Conservation (phyloP, 2,113 vertebrate genomes). For the Centropus unirufus region DNA sequence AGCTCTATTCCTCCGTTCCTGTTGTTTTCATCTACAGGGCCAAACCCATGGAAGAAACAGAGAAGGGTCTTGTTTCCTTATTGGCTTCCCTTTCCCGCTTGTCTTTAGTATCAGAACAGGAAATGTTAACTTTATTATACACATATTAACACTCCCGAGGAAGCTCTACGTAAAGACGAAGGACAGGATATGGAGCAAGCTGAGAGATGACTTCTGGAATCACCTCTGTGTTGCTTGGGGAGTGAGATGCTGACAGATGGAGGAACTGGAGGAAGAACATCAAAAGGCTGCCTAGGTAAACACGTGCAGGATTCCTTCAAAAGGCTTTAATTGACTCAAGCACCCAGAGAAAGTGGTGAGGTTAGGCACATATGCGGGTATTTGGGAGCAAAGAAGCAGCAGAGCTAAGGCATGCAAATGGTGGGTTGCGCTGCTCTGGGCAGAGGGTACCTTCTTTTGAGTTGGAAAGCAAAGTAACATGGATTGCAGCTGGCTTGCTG, state of each 20-base stretch:
- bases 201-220: slow-evolving; percentile 19
- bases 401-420: neutral
- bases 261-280: slow-evolving; percentile 3
- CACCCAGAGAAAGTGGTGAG: neutral
- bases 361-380: neutral
- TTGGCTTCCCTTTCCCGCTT: neutral
- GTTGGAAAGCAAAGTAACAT: neutral
- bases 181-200: neutral
- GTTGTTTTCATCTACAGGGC: neutral
- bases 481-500: neutral
- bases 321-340: slow-evolving; percentile 19
- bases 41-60: neutral
- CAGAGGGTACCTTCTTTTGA: neutral
- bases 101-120: slow-evolving; percentile 22
- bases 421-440: neutral
- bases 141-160: slow-evolving; percentile 5
- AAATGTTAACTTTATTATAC: slow-evolving; percentile 47
- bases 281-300: slow-evolving; percentile 45
- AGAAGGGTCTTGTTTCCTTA: neutral
- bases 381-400: neutral
- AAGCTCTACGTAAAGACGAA: neutral
- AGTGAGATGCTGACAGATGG: slow-evolving; percentile 3
- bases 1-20: neutral
- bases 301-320: neutral
- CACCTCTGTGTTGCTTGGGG: neutral